phyloP scores from a whole-genome alignment of 1,140 invertebrate species.

The Meloidogyne floridensis region DNA sequence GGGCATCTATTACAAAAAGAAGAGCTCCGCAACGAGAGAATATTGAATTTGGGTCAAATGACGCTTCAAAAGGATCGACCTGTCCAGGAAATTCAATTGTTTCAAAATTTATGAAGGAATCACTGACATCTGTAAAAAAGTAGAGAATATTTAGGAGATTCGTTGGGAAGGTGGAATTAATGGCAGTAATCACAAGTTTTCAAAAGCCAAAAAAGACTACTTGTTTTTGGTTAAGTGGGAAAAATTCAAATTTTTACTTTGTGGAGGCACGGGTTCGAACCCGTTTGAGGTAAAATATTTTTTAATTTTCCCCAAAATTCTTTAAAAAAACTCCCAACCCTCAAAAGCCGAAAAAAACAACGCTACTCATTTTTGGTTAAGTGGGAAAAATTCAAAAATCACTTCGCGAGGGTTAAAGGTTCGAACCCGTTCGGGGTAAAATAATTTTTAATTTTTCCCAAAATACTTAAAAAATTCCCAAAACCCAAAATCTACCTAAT shows the following conservation, averaged over 20 bases:
- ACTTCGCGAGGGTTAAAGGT: background rate
- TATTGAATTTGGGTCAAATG: constrained; percentile 91
- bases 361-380: background rate
- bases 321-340: background rate
- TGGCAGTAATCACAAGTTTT: constrained; percentile 68
- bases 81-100: constrained; percentile 99
- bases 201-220: background rate
- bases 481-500: constrained; percentile 13
- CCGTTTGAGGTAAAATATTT: background rate
- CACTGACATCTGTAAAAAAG: constrained; percentile 75
- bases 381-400: background rate
- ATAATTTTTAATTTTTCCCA: background rate
- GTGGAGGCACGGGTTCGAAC: background rate
- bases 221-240: constrained; percentile 15
- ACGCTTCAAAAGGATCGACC: constrained; percentile 93
- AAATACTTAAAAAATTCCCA: background rate
- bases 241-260: background rate
- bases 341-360: constrained; percentile 7
- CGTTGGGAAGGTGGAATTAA: background rate
- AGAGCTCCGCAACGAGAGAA: constrained; percentile 83
- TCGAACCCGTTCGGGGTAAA: background rate
- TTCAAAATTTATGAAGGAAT: constrained; percentile 98
- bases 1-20: constrained; percentile 98
- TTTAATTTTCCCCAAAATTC: background rate
- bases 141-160: constrained; percentile 1